A percentile compares a stretch with the other conserved stretches of the same genome.
Evolutionary conservation across 2,113 vertebrate species (phyloP).

Genomic region (Lethenteron reissneri): DNA sequence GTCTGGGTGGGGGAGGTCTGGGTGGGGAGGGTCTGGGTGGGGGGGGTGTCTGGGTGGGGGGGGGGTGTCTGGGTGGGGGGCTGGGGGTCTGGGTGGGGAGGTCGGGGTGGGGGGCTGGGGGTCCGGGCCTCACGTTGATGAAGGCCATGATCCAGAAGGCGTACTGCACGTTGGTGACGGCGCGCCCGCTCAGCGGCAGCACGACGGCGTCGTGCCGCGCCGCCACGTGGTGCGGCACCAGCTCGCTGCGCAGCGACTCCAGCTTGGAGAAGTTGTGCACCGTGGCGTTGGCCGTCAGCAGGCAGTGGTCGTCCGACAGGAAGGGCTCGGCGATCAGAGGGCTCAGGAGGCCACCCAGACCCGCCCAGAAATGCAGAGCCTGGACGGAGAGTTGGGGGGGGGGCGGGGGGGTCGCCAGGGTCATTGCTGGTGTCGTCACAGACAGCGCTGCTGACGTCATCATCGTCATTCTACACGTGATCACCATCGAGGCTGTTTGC

Average conservation of each 20-base stretch:
- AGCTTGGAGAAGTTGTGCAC: slow-evolving; percentile 18
- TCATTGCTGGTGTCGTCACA: background rate
- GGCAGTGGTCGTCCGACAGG: slow-evolving; percentile 57
- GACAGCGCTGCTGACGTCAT: too few relatives aligned
- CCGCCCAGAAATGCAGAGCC: slow-evolving; percentile 78
- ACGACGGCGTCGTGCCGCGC: slow-evolving; percentile 32
- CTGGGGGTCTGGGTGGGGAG: background rate
- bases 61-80: too few relatives aligned
- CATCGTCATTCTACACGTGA: too few relatives aligned
- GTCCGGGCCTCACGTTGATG: slow-evolving; percentile 49
- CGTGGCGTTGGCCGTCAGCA: slow-evolving; percentile 28
- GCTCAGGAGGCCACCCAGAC: slow-evolving; percentile 64
- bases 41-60: background rate
- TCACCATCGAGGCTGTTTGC: too few relatives aligned
- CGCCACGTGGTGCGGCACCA: slow-evolving; percentile 19
- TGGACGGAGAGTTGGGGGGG: slow-evolving; percentile 15
- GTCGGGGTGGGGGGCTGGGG: background rate
- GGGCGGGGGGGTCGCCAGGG: background rate
- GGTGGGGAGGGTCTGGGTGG: slow-evolving; percentile 10
- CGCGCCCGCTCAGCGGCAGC: slow-evolving; percentile 25
- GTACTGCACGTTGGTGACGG: slow-evolving; percentile 43
- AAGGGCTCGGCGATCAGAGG: slow-evolving; percentile 78
- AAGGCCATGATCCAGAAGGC: slow-evolving; percentile 97
- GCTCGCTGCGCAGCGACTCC: slow-evolving; percentile 34
- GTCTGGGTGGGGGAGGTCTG: slow-evolving; percentile 15